Evolutionary conservation across 2,888 invertebrate genomes (phyloP), one percentile per base, ranked within the genome.

Genomic region (Omphaloscelis lunosa): DNA sequence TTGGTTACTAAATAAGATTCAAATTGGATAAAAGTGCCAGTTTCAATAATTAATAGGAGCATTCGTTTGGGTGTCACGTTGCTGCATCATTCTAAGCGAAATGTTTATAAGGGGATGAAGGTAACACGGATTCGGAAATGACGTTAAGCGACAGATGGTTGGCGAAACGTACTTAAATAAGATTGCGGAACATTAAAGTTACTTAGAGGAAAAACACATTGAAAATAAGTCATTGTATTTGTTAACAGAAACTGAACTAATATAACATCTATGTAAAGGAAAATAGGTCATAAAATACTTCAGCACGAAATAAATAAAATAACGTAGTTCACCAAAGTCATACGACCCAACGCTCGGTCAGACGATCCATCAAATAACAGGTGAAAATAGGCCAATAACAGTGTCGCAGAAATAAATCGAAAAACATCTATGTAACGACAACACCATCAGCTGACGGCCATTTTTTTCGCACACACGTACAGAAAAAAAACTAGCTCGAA

Each of bases 401-500:
- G 89, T 87, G 88, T 89, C 90, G 87, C 86, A 75, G 86, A 86
- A 89, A 88, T 83, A 87, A 87, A 88, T 88, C 85, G 87, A 87
- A 88, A 87, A 85, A 87, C 89, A 88, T 88, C 87, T 85, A 78
- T 79, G 85, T 85, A 88, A 88, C 84, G 88, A 83, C 89, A 89
- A 88, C 86, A 85, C 90, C 86, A 91, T 91, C 91, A 91, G 90
- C 88, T 90, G 91, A 89, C 89, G 70, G 66, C 75, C 87, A 85
- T 88, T 89, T 90, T 90, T 91, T 89, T 88, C 80, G 85, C 87
- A 89, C 89, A 89, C 62, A 66, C 77, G 69, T 67, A 88, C 89
- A 73, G 68, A 58, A 90, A 92, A 90, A 92, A 91, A 90, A 89
- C 85, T 88, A 89, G 80, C 84, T 85, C 82, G 87, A 90, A 93